These are phyloP conservation scores for Cylloceria caligata DNA, from an alignment of 2,888 invertebrate species.

Conservation along the genomic window DNA sequence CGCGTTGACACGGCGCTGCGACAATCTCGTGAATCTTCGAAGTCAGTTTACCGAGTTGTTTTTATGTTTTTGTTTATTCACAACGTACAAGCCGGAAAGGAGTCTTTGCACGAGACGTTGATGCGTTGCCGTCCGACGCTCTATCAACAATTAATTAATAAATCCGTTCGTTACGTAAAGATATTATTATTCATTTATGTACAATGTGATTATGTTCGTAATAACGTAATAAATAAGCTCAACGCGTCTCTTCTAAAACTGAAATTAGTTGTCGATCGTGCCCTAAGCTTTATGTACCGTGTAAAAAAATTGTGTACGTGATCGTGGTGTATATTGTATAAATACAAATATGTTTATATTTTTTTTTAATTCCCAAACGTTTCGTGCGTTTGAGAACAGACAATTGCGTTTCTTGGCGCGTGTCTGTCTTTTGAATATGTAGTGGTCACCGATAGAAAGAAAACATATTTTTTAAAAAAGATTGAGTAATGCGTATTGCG, in stretches of 20 bases:
- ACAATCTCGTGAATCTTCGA: constrained; percentile 25
- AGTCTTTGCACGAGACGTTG: constrained; percentile 39
- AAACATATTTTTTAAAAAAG: not conserved
- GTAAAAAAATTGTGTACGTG: constrained; percentile 56
- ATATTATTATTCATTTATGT: constrained; percentile 74
- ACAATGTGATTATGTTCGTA: constrained; percentile 78
- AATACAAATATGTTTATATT: constrained; percentile 60
- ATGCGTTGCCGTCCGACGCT: constrained; percentile 26
- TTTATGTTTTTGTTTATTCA: constrained; percentile 21
- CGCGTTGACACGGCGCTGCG: constrained; percentile 19
- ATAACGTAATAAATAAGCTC: constrained; percentile 83
- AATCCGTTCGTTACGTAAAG: constrained; percentile 48
- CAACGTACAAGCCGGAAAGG: not conserved
- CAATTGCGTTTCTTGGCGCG: constrained; percentile 2
- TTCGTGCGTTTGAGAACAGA: constrained; percentile 1
- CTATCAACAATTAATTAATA: constrained; percentile 43
- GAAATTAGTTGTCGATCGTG: constrained; percentile 72
- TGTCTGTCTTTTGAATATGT: constrained; percentile 2
- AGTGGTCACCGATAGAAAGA: constrained; percentile 21
- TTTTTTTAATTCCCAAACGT: constrained; percentile 33
- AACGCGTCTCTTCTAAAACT: constrained; percentile 75
- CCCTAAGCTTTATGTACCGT: constrained; percentile 67
- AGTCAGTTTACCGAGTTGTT: constrained; percentile 6
- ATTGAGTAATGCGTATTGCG: constrained; percentile 20
- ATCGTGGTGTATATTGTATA: constrained; percentile 59